Evolutionary conservation across 2,888 invertebrate genomes (phyloP).

Genomic region (Bellardia pandia): DNA sequence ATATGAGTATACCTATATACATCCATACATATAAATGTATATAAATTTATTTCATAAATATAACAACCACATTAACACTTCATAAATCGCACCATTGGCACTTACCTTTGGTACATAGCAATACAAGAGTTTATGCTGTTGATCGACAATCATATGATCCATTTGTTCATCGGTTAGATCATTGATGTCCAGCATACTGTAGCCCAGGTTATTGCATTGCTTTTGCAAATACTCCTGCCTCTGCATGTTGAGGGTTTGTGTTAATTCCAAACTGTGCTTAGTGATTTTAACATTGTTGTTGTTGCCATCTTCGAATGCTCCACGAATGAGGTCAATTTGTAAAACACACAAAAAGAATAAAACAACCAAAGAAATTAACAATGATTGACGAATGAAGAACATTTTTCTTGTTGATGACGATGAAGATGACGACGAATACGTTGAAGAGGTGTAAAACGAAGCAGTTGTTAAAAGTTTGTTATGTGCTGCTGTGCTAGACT

Average conservation of each 20-base stretch:
- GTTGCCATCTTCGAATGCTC: constrained; percentile 82
- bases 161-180: constrained; percentile 86
- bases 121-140: constrained; percentile 92
- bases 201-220: constrained; percentile 86
- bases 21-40: no score
- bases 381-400: constrained; percentile 72
- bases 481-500: constrained; percentile 37
- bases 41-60: neutral
- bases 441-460: constrained; percentile 24
- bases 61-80: neutral
- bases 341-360: constrained; percentile 72
- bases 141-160: constrained; percentile 93
- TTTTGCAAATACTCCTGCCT: constrained; percentile 87
- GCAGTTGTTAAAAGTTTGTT: constrained; percentile 36
- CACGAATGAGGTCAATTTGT: constrained; percentile 75
- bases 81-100: neutral
- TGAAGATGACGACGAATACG: constrained; percentile 12
- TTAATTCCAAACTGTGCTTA: constrained; percentile 86
- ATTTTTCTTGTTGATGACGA: constrained; percentile 47
- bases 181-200: constrained; percentile 82
- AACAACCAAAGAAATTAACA: constrained; percentile 72
- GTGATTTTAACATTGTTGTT: constrained; percentile 83
- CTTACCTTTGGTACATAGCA: constrained; percentile 97
- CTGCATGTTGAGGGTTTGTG: constrained; percentile 87
- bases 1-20: neutral